Evolutionary conservation across 2,888 invertebrate species (phyloP).

Genomic region (Dromius quadrimaculatus): DNA sequence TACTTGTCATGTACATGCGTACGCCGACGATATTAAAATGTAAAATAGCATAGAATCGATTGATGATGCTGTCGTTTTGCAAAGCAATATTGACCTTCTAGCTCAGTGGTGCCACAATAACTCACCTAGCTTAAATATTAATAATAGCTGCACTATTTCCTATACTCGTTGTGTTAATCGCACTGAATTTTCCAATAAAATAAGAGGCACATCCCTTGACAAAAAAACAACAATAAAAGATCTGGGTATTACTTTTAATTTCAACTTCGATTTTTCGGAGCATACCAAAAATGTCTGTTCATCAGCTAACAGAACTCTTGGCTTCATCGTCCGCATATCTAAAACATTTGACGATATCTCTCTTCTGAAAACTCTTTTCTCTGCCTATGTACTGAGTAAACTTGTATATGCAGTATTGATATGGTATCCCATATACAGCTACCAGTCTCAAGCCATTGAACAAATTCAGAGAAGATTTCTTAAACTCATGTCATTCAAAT

Average conservation of each 20-base stretch:
- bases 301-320: constrained; percentile 5
- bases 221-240: neutral
- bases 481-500: neutral
- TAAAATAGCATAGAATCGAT: neutral
- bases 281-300: neutral
- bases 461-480: constrained; percentile 1
- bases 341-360: neutral
- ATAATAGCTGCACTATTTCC: neutral
- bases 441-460: neutral
- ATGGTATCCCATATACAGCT: neutral
- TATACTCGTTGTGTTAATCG: constrained; percentile 1
- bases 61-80: neutral
- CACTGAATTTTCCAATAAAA: too few relatives aligned
- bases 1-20: neutral
- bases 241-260: constrained; percentile 1
- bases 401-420: neutral
- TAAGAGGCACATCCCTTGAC: neutral
- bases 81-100: neutral
- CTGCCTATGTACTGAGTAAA: constrained; percentile 5
- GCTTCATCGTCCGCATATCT: constrained; percentile 4
- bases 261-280: neutral
- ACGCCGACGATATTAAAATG: constrained; percentile 2
- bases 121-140: neutral
- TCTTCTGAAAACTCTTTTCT: neutral
- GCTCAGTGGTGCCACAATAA: neutral